Evolutionary conservation across 2,113 vertebrate species (phyloP), one percentile per base, ranked within the genome.

Genomic region (Epinephelus cyanopodus): DNA sequence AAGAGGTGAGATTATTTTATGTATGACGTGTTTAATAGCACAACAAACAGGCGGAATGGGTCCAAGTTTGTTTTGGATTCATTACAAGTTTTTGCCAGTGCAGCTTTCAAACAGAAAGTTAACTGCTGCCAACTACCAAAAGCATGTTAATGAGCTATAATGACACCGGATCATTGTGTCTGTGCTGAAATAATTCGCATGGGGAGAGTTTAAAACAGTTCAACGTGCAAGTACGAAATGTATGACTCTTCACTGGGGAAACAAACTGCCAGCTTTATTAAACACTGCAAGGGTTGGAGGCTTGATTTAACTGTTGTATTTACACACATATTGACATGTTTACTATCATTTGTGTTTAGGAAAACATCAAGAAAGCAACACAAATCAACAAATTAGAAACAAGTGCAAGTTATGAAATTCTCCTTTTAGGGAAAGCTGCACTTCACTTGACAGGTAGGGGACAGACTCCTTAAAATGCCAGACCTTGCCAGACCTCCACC

Each of bases 401-500:
- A 37, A 37, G 33, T 42, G 8, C 42, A 42, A 42, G 42, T 42
- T 42, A 63, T 33, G 14, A 25, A 56, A 27, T n/a, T 33, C 21
- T 45, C 29, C 14, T 50, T 72, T 25, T 33, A 29, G 42, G 15
- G 50, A 25, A 50, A 57, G 9, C 54, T 67, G 4, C 17, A 18
- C 27, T 56, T 33, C 65, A 77, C 21, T 45, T 47, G 23, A 37
- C 39, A 66, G 50, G 52, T 12, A 47, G 7, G 17, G 18, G 54
- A 27, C 63, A 47, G 47, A 33, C 47, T 39, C 42, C 64, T 53
- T 27, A 15, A 33, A 29, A 15, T 66, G 27, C 1, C 33, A 21
- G 29, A 42, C 21, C 29, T 45, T 1, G 14, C 6, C 48, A 45
- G n/a, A 72, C 81, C 73, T 68, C 27, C 63, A 85, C 58, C 60